These are phyloP conservation scores for Cephus cinctus DNA, from an alignment of 1,140 invertebrate species.

Conservation along the genomic window DNA sequence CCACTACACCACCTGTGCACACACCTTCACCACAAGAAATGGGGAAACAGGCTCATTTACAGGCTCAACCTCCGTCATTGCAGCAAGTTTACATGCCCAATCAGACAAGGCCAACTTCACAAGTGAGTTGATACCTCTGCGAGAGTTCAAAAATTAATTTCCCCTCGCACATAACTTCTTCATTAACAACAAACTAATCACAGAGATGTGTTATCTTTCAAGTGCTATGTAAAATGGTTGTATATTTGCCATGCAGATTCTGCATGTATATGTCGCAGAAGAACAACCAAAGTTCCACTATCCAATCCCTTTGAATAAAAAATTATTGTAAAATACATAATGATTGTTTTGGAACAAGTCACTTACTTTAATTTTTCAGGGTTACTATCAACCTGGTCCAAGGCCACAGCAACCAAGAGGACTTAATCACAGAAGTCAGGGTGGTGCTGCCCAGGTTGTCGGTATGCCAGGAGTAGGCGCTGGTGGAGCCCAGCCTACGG, in stretches of 20 bases:
- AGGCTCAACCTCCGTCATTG: conserved; percentile 34
- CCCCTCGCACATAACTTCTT: too few relatives aligned
- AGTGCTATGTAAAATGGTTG: too few relatives aligned
- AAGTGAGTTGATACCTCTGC: too few relatives aligned
- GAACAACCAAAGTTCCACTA: too few relatives aligned
- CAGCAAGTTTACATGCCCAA: conserved; percentile 36
- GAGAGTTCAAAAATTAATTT: too few relatives aligned
- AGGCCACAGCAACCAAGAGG: conserved; percentile 41
- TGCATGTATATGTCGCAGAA: too few relatives aligned
- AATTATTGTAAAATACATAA: too few relatives aligned
- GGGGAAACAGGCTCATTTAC: conserved; percentile 48
- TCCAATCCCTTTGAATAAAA: too few relatives aligned
- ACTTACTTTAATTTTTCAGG: conserved; percentile 30
- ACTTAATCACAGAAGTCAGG: conserved; percentile 41
- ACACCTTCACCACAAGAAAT: conserved; percentile 45
- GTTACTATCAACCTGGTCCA: conserved; percentile 35
- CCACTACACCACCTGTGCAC: conserved; percentile 43
- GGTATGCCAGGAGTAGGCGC: conserved; percentile 36
- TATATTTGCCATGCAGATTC: too few relatives aligned
- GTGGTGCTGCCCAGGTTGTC: conserved; percentile 35
- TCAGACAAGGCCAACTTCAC: conserved; percentile 32
- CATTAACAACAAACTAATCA: too few relatives aligned
- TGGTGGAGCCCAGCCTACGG: conserved; percentile 38
- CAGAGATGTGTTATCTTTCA: too few relatives aligned
- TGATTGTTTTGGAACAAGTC: too few relatives aligned